Evolutionary conservation across 2,888 invertebrate genomes (phyloP).

Genomic region (Gnatocerus cornutus): DNA sequence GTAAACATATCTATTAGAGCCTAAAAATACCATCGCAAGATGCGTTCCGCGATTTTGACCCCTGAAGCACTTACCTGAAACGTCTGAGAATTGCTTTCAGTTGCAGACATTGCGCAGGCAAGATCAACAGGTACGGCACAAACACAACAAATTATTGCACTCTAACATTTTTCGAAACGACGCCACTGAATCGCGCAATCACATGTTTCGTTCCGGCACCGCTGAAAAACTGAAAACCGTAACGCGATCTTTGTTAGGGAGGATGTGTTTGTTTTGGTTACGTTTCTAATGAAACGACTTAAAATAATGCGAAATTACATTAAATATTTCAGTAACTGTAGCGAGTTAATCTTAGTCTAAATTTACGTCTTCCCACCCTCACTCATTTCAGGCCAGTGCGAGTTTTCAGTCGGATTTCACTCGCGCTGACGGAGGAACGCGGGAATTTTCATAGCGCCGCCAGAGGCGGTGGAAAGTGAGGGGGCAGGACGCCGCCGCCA

Average conservation of each 20-base stretch:
- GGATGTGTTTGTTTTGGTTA: slow-evolving; percentile 56
- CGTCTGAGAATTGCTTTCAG: slow-evolving; percentile 19
- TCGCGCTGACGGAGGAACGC: slow-evolving; percentile 29
- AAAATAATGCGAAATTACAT: slow-evolving; percentile 68
- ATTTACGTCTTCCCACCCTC: slow-evolving; percentile 70
- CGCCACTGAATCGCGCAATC: slow-evolving; percentile 40
- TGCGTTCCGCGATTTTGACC: slow-evolving; percentile 34
- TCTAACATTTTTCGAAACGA: slow-evolving; percentile 27
- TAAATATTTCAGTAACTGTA: slow-evolving; percentile 68
- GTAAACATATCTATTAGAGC: slow-evolving; percentile 47
- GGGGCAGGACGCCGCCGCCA: slow-evolving; percentile 13
- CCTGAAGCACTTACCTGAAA: slow-evolving; percentile 46
- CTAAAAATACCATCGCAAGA: slow-evolving; percentile 41
- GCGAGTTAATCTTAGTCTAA: slow-evolving; percentile 69
- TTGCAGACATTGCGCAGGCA: slow-evolving; percentile 44
- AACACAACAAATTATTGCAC: slow-evolving; percentile 41
- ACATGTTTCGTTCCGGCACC: slow-evolving; percentile 23
- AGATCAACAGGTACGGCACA: slow-evolving; percentile 52
- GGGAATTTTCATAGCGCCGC: slow-evolving; percentile 25
- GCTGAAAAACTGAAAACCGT: slow-evolving; percentile 43
- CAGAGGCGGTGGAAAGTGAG: slow-evolving; percentile 12
- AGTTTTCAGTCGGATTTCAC: slow-evolving; percentile 61
- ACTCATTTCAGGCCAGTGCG: slow-evolving; percentile 60
- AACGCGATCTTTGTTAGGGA: slow-evolving; percentile 47
- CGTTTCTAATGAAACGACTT: slow-evolving; percentile 62